Conservation (phyloP, 2,888 invertebrate species). For the Sabatieria punctata region DNA sequence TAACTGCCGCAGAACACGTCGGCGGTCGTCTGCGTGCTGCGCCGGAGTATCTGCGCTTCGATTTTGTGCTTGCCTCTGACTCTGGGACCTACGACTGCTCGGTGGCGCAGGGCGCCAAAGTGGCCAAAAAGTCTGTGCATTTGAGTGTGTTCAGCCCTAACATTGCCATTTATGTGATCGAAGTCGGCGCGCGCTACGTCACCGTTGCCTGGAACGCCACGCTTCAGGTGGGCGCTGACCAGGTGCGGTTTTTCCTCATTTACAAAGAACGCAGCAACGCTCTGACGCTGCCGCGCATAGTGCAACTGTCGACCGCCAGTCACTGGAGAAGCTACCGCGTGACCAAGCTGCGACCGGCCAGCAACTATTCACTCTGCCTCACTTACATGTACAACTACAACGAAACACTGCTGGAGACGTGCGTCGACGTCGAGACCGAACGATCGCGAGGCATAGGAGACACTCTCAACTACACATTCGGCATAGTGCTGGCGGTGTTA, state of each 20-base stretch:
- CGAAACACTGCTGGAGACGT: slow-evolving; percentile 5
- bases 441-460: not conserved
- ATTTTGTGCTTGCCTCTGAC: not conserved
- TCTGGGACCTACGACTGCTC: not conserved
- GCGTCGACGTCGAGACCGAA: slow-evolving; percentile 3
- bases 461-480: not conserved
- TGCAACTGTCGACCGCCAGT: not conserved
- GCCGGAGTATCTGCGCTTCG: not conserved
- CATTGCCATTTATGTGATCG: not conserved
- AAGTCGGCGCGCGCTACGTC: not conserved
- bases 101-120: not conserved
- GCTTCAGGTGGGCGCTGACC: not conserved
- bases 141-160: not conserved
- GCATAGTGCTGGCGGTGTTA: not conserved
- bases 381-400: not conserved
- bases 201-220: slow-evolving; percentile 1
- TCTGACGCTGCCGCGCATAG: not conserved
- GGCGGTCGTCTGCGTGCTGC: not conserved
- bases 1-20: too few relatives aligned
- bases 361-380: slow-evolving; percentile 10
- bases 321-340: slow-evolving; percentile 4
- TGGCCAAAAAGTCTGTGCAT: not conserved
- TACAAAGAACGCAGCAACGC: not conserved
- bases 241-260: not conserved
- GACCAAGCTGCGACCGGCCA: not conserved